Base-by-base conservation (phyloP, 2,113 vertebrate species). In the Silurus asotus region DNA sequence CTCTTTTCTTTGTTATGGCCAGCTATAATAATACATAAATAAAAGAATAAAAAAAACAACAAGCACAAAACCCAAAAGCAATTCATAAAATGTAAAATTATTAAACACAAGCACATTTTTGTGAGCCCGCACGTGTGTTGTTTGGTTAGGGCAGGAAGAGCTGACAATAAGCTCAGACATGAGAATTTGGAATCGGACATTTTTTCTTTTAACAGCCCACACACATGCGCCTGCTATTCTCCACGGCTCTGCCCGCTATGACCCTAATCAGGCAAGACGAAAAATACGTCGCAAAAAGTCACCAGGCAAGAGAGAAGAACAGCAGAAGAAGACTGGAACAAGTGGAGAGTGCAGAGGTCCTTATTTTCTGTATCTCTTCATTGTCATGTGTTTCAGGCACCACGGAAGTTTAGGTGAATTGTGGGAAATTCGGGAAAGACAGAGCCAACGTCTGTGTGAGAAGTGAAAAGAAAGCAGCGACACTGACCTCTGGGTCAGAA, bases 201-300 rank as follows among this genome's bases (percentile, higher is more conserved):
- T 69, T 65, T 61, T 53, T 78, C 67, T 48, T 14, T 25, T 51
- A 64, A 17, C 4, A 37, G 75, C 8, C 56, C 85, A 85, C 80
- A 65, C 75, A n/a, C 61, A n/a, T 48, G 28, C 70, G 74, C 72
- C 62, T 64, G 15, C 15, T 64, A 6, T 58, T 11, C 81, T 70
- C 49, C 77, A 83, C 61, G 85, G 84, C 84, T 86, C 82, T 65
- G 20, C 78, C 56, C 61, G 53, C 25, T 9, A 37, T 84, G 88
- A 88, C 89, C 91, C 88, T 82, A 84, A 90, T 90, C 89, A 87
- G 15, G n/a, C 51, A 81, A 62, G 67, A 81, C 72, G 56, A 86
- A 82, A 67, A 84, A 64, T 70, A 62, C 45, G 72, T 23, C 61
- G 45, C 69, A 51, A n/a, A 53, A 75, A 82, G 85, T 55, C 83